Base-by-base conservation (phyloP, 2,113 vertebrate species). In the Tenebrosternarchus preto region DNA sequence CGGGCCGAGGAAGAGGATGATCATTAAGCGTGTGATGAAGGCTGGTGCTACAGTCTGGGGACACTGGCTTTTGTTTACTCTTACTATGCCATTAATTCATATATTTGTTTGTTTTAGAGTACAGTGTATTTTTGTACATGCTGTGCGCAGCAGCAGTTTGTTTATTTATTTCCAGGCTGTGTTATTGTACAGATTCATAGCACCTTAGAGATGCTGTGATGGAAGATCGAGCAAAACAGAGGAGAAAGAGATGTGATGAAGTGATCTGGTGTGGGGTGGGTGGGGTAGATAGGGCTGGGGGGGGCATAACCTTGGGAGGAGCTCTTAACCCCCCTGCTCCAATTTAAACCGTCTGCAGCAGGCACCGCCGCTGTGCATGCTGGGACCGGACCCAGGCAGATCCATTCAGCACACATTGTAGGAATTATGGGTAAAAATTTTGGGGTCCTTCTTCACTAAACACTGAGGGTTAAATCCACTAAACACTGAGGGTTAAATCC, bases 291-390 rank as follows among this genome's bases (percentile, higher is more conserved):
- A 20, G 22, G 16, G 25, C 33, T 29, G 24, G 31, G 9, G 27
- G 20, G 69, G 39, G n/a, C 59, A 24, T 80, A 83, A 78, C 84
- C 73, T 77, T 83, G 69, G 78, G 56, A 24, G 55, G 70, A 73
- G 61, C 67, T 81, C 57, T 80, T 80, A 73, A 36, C 55, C 36
- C 66, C 61, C 17, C 59, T 39, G 55, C 31, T 27, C 64, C 36
- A 31, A 9, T 63, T 27, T 66, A 66, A 66, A 66, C 19, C 6
- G 63, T 6, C 46, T 73, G 70, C 8, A 55, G 43, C 46, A 43
- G 12, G 50, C 43, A 11, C 7, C 29, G 27, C 39, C 50, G 6
- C 36, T 12, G 0, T 11, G 9, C 59, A 63, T 16, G 8, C 60
- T 1, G 9, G 29, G 29, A 66, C 29, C 12, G 63, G 63, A 2